A percentile compares a stretch with the other conserved stretches of the same genome.
phyloP scores from a whole-genome alignment of 1,140 invertebrate species.

The Gryllus bimaculatus region DNA sequence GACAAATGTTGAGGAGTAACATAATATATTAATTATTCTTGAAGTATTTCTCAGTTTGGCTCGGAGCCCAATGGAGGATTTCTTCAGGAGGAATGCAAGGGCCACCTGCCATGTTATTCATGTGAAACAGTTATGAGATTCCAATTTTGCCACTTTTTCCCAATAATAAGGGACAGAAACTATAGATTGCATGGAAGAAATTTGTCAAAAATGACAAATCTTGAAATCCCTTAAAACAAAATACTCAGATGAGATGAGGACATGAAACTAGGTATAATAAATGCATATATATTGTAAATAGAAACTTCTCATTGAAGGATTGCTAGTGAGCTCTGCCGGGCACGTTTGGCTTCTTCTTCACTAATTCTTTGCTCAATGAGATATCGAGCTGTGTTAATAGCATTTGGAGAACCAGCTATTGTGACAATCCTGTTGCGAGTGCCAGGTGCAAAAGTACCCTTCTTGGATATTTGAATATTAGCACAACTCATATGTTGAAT shows the following conservation, averaged over 20 bases:
- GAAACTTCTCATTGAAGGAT: slow-evolving; percentile 23
- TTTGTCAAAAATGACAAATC: slow-evolving; percentile 14
- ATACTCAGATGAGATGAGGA: not conserved
- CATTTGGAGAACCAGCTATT: slow-evolving; percentile 78
- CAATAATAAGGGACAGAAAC: slow-evolving; percentile 2
- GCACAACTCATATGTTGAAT: slow-evolving; percentile 93
- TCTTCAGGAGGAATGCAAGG: not conserved
- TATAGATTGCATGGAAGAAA: slow-evolving; percentile 16
- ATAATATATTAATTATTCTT: not conserved
- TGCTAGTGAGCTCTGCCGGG: slow-evolving; percentile 73
- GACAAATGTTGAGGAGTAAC: not conserved
- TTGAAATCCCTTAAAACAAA: not conserved
- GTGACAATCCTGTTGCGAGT: slow-evolving; percentile 95
- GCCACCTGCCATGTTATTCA: not conserved
- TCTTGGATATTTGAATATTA: slow-evolving; percentile 97
- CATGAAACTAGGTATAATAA: slow-evolving; percentile 7
- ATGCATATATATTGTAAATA: slow-evolving; percentile 11
- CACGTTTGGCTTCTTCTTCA: slow-evolving; percentile 89
- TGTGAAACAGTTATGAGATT: not conserved
- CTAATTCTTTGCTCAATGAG: slow-evolving; percentile 91
- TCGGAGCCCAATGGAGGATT: not conserved
- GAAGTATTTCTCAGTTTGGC: not conserved
- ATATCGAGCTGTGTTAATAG: slow-evolving; percentile 83
- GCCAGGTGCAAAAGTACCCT: slow-evolving; percentile 91
- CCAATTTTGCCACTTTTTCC: not conserved